These are phyloP conservation scores for Oryzias curvinotus DNA, from an alignment of 2,113 vertebrate genomes.

Conservation along the genomic window DNA sequence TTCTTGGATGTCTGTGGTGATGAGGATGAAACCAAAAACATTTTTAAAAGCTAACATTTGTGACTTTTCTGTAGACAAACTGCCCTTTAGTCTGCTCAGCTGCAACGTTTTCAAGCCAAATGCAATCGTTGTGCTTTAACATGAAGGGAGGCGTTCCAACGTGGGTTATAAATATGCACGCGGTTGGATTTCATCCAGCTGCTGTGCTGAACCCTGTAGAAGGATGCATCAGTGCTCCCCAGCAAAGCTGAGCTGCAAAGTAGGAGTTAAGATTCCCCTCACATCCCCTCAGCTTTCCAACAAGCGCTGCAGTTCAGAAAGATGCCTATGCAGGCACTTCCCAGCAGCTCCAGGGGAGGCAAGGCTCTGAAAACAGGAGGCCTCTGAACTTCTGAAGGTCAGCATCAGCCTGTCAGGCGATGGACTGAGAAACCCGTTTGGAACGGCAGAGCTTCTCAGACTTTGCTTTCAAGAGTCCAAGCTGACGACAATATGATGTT, in stretches of 20 bases:
- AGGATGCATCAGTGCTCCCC: background rate
- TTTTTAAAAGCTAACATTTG: too few relatives aligned
- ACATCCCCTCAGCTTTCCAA: background rate
- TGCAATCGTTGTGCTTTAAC: too few relatives aligned
- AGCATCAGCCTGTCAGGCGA: background rate
- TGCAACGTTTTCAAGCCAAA: too few relatives aligned
- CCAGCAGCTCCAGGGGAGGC: background rate
- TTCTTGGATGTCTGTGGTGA: too few relatives aligned
- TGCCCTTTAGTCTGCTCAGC: too few relatives aligned
- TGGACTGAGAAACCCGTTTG: background rate
- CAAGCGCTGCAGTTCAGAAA: background rate
- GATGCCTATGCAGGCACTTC: conserved; percentile 1
- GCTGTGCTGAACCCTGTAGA: background rate
- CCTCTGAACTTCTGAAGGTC: conserved; percentile 3
- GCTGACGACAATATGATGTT: too few relatives aligned
- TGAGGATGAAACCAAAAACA: too few relatives aligned
- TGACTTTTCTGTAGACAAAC: too few relatives aligned
- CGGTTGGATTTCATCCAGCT: too few relatives aligned
- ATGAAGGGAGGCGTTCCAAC: too few relatives aligned
- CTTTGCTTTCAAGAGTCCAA: background rate
- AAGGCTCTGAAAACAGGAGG: conserved; percentile 2
- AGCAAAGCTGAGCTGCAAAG: background rate
- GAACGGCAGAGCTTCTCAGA: background rate
- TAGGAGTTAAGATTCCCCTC: conserved; percentile 3
- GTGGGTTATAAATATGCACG: too few relatives aligned